Evolutionary conservation across 2,797 vertebrate genomes (phyloP).

Genomic region (Leptodactylus fallax): DNA sequence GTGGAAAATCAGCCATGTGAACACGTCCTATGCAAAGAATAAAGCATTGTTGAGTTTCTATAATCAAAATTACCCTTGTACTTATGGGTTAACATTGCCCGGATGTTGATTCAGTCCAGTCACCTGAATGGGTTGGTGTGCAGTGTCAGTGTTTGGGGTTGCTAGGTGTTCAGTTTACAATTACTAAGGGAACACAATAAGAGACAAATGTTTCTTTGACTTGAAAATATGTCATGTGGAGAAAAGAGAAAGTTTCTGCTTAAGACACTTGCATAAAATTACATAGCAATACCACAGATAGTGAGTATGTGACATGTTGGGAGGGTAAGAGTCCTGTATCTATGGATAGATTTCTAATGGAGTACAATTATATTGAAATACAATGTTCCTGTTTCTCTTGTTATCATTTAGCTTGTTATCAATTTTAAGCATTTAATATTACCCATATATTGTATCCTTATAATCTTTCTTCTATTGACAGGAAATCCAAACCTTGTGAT

Average conservation of each 20-base stretch:
- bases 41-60: no score
- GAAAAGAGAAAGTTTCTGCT: slow-evolving; percentile 15
- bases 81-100: neutral
- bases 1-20: no score
- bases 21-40: no score
- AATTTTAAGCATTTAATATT: neutral
- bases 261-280: neutral
- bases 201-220: slow-evolving; percentile 27
- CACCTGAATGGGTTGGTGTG: slow-evolving; percentile 49
- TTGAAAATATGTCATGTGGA: neutral
- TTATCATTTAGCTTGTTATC: no score
- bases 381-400: neutral
- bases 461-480: neutral
- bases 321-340: neutral
- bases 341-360: neutral
- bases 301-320: neutral
- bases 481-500: slow-evolving; percentile 48
- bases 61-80: neutral
- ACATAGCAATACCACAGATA: neutral
- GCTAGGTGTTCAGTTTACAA: slow-evolving; percentile 58
- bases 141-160: slow-evolving; percentile 55
- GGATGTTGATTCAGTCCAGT: neutral
- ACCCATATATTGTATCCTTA: neutral
- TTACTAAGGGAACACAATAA: slow-evolving; percentile 49
- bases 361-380: no score